phyloP scores from a whole-genome alignment of 2,888 invertebrate species.

The Drosophila histrio region DNA sequence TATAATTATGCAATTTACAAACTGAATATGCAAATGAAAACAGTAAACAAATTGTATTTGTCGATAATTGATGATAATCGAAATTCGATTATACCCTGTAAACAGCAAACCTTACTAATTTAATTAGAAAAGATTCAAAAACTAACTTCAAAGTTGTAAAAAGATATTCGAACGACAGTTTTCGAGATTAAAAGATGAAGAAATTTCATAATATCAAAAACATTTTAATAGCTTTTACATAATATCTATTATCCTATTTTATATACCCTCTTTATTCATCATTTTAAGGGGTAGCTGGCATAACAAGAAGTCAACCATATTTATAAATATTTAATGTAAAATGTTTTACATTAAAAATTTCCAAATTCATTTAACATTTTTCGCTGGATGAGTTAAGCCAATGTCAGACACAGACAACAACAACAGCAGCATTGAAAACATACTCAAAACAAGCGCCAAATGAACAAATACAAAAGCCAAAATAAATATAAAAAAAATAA shows the following conservation, averaged over 20 bases:
- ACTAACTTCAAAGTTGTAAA: not conserved
- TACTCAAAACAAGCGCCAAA: conserved; percentile 22
- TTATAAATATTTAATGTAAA: conserved; percentile 27
- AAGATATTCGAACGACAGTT: no score
- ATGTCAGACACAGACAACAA: conserved; percentile 9
- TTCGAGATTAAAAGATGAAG: not conserved
- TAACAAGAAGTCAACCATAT: not conserved
- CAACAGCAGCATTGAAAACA: conserved; percentile 15
- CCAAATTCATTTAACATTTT: conserved; percentile 18
- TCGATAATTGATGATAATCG: not conserved
- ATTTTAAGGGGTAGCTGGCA: not conserved
- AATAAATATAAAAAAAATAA: conserved; percentile 4
- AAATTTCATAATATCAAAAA: not conserved
- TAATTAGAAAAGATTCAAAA: not conserved
- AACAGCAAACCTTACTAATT: not conserved
- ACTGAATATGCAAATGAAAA: conserved; percentile 5
- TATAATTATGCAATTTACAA: conserved; percentile 42
- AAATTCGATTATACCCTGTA: not conserved
- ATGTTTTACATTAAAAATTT: conserved; percentile 7
- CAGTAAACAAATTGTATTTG: not conserved
- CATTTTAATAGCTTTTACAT: not conserved
- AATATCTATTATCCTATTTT: not conserved
- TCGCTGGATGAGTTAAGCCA: not conserved
- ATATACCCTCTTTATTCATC: not conserved
- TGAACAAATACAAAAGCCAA: conserved; percentile 14